phyloP scores from a whole-genome alignment of 2,888 invertebrate species.

The Melanchra persicariae region DNA sequence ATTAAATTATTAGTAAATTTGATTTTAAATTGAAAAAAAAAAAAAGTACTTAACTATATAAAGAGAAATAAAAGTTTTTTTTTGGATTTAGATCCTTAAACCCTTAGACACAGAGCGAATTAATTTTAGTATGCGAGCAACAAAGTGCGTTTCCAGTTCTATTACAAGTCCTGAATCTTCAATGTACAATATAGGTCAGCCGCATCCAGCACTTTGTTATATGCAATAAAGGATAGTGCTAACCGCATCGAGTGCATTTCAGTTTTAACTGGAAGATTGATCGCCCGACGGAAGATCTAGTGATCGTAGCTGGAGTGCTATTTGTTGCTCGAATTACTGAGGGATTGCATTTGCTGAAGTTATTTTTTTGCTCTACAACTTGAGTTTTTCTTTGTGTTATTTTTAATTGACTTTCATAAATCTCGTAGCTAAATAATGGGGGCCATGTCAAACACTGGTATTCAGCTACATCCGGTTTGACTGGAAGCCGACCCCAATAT shows the following conservation, averaged over 20 bases:
- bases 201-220: slow-evolving; percentile 36
- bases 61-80: no score
- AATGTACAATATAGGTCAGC: slow-evolving; percentile 32
- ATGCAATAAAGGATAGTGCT: slow-evolving; percentile 19
- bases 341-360: not conserved
- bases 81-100: no score
- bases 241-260: slow-evolving; percentile 26
- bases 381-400: no score
- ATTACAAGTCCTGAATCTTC: slow-evolving; percentile 3
- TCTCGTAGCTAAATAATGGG: no score
- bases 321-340: slow-evolving; percentile 30
- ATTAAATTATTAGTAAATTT: no score
- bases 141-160: not conserved
- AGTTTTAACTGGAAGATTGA: slow-evolving; percentile 40
- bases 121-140: not conserved
- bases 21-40: no score
- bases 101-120: no score
- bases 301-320: slow-evolving; percentile 8
- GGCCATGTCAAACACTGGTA: no score
- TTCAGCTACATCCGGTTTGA: no score
- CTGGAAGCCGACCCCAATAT: no score
- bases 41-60: no score
- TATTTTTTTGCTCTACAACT: not conserved
- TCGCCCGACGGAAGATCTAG: slow-evolving; percentile 16
- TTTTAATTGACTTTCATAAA: no score